Evolutionary conservation across 53 echinoderm and acorn worm genomes (phyloP), one percentile per base, ranked within the genome.

Genomic region (Stichopus horrens): DNA sequence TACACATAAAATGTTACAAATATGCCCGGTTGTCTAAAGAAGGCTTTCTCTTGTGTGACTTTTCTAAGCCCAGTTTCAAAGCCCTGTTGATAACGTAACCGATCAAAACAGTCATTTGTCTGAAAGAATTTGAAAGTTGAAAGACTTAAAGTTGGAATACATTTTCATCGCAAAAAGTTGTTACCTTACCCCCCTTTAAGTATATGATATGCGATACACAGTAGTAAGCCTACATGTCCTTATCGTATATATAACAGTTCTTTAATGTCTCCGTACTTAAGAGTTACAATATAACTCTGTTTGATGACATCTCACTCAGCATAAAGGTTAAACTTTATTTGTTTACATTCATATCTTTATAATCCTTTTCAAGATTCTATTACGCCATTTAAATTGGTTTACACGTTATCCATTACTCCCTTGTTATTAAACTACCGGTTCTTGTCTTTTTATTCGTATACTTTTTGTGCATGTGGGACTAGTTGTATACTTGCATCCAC

Each of bases 261-360:
- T 37, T 37, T 71, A 71, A 71, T 71, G 71, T 18, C n/a, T 18
- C 14, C 19, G 19, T 37, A 37, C 37, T 71, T 71, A n/a, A 71
- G 71, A 71, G 71, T 71, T n/a, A 71, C 71, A 71, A 71, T 71
- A 71, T 20, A 37, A 2, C 19, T 71, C 16, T 18, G 6, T 71
- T 71, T 71, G 37, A 2, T 37, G 71, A 71, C 71, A 71, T 13
- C 71, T 71, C 71, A 71, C 16, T 81, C 81, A 57, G 7, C 58
- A 81, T 57, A 81, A 81, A 81, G 81, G 81, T 81, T 81, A 81
- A 21, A 56, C 57, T 21, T 9, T 58, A 81, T 81, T 81, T 81
- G 81, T 81, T 81, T 58, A 22, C 22, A 8, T 81, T 81, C 79
- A 53, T 81, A 81, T 81, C 81, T 81, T 81, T 56, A 81, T 81